Evolutionary conservation across 1,140 invertebrate genomes (phyloP).

Genomic region (Aphaenogaster ashmeadi): DNA sequence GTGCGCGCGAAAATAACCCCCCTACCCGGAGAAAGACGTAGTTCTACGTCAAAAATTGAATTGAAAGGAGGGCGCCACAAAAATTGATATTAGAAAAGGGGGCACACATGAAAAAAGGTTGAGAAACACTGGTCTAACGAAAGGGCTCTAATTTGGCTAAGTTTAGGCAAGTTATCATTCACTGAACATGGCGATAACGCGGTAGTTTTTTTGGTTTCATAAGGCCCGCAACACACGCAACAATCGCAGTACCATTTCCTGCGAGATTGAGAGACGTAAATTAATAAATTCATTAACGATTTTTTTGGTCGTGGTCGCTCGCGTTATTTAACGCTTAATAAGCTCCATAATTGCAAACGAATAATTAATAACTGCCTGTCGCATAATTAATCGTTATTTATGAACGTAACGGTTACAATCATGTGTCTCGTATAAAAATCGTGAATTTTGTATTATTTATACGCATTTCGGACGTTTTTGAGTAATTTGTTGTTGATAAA

Average conservation of each 20-base stretch:
- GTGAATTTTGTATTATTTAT: neutral
- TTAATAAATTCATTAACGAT: neutral
- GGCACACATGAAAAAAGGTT: too few relatives aligned
- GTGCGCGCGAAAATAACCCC: too few relatives aligned
- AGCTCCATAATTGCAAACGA: slow-evolving; percentile 15
- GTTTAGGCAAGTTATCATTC: neutral
- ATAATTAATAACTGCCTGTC: slow-evolving; percentile 15
- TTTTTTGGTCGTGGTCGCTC: neutral
- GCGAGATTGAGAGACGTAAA: neutral
- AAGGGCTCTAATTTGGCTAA: neutral
- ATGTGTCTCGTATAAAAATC: neutral
- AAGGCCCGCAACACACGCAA: neutral
- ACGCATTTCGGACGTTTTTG: neutral
- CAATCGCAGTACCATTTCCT: neutral
- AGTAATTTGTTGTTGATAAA: neutral
- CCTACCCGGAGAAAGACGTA: too few relatives aligned
- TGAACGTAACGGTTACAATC: neutral
- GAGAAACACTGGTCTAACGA: too few relatives aligned
- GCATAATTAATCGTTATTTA: slow-evolving; percentile 23
- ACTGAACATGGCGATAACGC: neutral
- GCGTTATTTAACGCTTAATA: slow-evolving; percentile 19
- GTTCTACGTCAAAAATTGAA: too few relatives aligned
- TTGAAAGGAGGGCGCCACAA: too few relatives aligned
- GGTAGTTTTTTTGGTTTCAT: neutral
- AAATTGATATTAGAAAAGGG: too few relatives aligned